phyloP scores from a whole-genome alignment of 2,797 vertebrate species.

The Sarcoramphus papa region DNA sequence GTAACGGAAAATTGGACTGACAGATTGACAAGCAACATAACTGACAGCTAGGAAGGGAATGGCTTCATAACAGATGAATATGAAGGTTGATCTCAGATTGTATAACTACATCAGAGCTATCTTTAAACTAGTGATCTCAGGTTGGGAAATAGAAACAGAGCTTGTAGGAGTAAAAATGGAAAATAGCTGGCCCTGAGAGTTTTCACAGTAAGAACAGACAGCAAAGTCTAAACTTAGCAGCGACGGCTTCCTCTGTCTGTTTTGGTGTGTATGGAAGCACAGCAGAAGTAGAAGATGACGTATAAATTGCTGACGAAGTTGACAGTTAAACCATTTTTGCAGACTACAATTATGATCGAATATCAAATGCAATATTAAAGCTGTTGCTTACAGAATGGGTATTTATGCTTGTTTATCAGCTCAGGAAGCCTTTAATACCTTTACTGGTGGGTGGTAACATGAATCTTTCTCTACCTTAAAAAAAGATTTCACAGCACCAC shows the following conservation, averaged over 20 bases:
- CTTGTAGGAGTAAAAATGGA: slow-evolving; percentile 18
- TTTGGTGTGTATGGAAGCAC: background rate
- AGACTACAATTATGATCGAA: background rate
- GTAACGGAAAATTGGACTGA: background rate
- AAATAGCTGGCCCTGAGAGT: slow-evolving; percentile 11
- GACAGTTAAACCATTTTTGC: background rate
- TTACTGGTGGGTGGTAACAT: background rate
- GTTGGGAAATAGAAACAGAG: slow-evolving; percentile 11
- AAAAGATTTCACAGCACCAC: background rate
- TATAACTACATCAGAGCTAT: background rate
- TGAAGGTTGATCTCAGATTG: background rate
- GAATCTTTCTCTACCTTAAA: background rate
- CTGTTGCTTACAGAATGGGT: background rate
- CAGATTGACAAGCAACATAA: background rate
- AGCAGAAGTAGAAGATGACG: background rate
- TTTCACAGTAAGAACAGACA: slow-evolving; percentile 16
- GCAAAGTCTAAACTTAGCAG: slow-evolving; percentile 2
- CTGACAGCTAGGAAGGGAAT: background rate
- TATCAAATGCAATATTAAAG: background rate
- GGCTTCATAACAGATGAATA: background rate
- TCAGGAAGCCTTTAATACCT: background rate
- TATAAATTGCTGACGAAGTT: background rate
- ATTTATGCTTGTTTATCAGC: background rate
- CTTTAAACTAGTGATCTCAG: slow-evolving; percentile 18
- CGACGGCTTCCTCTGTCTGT: background rate